phyloP scores from a whole-genome alignment of 2,888 invertebrate species.

The Oscheius sp. region DNA sequence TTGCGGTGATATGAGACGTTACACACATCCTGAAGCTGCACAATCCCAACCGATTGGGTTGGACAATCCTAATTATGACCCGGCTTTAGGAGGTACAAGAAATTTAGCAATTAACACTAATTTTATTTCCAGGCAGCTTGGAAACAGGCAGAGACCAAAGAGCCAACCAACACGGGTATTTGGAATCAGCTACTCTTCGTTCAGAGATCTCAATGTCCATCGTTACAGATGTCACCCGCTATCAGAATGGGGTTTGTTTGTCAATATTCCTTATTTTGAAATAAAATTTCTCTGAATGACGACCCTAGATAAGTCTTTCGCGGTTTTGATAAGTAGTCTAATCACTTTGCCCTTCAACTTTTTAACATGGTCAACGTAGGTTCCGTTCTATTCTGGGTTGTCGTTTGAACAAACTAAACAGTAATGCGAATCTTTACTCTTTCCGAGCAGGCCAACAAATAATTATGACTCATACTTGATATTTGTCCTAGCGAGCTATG shows the following conservation, averaged over 20 bases:
- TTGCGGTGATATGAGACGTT: conserved; percentile 4
- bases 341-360: neutral
- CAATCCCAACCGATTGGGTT: neutral
- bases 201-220: conserved; percentile 66
- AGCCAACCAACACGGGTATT: conserved; percentile 8
- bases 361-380: neutral
- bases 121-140: conserved; percentile 29
- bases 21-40: neutral
- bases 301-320: neutral
- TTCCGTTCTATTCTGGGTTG: neutral
- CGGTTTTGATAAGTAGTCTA: neutral
- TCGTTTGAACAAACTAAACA: conserved; percentile 6
- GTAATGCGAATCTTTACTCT: conserved; percentile 14
- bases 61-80: neutral
- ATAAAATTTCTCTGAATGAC: neutral
- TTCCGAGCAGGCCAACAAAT: conserved; percentile 3
- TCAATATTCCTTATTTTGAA: neutral
- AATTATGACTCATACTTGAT: neutral
- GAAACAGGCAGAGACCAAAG: neutral
- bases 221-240: conserved; percentile 57
- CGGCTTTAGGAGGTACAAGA: conserved; percentile 8
- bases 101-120: neutral
- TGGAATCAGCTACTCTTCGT: conserved; percentile 39
- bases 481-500: neutral
- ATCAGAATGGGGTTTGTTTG: conserved; percentile 31